phyloP scores from a whole-genome alignment of 2,888 invertebrate genomes.

The Polyommatus icarus region DNA sequence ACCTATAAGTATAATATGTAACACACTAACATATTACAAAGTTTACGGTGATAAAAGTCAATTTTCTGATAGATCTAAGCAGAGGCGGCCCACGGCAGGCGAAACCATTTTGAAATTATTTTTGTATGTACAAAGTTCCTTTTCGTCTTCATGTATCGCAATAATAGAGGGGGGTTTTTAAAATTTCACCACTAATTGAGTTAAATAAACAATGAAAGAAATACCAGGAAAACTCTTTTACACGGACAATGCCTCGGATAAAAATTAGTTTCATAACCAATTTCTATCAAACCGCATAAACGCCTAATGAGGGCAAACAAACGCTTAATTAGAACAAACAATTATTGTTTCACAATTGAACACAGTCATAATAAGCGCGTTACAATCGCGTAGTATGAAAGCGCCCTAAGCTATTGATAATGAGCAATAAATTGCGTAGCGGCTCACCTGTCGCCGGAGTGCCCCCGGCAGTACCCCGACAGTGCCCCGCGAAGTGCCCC shows the following conservation, averaged over 20 bases:
- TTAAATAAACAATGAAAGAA: too few relatives aligned
- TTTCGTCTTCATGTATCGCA: too few relatives aligned
- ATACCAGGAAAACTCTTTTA: background rate
- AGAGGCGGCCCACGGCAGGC: too few relatives aligned
- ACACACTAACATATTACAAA: too few relatives aligned
- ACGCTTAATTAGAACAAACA: conserved; percentile 12
- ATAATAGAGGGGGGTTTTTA: too few relatives aligned
- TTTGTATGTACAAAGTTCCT: too few relatives aligned
- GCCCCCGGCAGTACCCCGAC: background rate
- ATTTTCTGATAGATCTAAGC: too few relatives aligned
- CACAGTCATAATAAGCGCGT: background rate
- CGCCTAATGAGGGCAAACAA: background rate
- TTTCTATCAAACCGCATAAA: background rate
- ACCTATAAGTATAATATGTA: too few relatives aligned
- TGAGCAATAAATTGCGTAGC: conserved; percentile 26
- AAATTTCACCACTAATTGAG: too few relatives aligned
- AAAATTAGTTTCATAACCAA: background rate
- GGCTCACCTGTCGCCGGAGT: conserved; percentile 4
- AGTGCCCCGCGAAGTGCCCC: conserved; percentile 8
- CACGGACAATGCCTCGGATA: background rate
- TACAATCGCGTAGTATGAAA: background rate
- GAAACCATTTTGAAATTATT: too few relatives aligned
- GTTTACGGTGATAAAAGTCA: too few relatives aligned
- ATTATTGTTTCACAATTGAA: background rate
- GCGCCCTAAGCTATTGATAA: conserved; percentile 23